A percentile compares a stretch with the other conserved stretches of the same genome.
These are phyloP conservation scores for Tetragonula clypearis DNA, from an alignment of 1,140 invertebrate species.

Conservation along the genomic window DNA sequence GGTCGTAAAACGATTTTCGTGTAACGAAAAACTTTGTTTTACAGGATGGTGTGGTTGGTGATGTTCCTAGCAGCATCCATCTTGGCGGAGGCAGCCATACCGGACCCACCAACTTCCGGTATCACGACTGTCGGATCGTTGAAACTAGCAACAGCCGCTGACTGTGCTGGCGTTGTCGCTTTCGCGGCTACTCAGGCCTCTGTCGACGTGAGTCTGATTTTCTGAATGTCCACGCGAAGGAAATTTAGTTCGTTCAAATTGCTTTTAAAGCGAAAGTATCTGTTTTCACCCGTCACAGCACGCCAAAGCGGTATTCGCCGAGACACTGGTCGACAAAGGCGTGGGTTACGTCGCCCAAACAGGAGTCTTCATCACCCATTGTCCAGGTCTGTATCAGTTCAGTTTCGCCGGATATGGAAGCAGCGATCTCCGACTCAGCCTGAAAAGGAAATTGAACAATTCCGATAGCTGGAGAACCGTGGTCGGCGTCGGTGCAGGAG, in stretches of 20 bases:
- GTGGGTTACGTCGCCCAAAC: slow-evolving; percentile 81
- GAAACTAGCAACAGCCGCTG: slow-evolving; percentile 78
- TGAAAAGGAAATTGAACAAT: slow-evolving; percentile 77
- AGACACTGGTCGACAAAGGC: slow-evolving; percentile 79
- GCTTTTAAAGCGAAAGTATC: neutral
- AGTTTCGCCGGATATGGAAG: slow-evolving; percentile 80
- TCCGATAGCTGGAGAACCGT: slow-evolving; percentile 76
- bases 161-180: slow-evolving; percentile 79
- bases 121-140: slow-evolving; percentile 76
- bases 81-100: slow-evolving; percentile 70
- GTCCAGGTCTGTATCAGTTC: slow-evolving; percentile 82
- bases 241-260: no score
- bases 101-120: slow-evolving; percentile 70
- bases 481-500: slow-evolving; percentile 71
- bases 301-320: slow-evolving; percentile 65
- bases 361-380: slow-evolving; percentile 82
- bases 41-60: slow-evolving; percentile 78
- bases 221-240: neutral
- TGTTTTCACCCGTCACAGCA: slow-evolving; percentile 60
- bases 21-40: slow-evolving; percentile 13
- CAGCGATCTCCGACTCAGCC: slow-evolving; percentile 71
- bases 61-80: slow-evolving; percentile 69
- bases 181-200: slow-evolving; percentile 75
- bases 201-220: slow-evolving; percentile 67
- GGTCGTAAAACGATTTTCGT: neutral